Base-by-base conservation (phyloP, 2,888 invertebrate species). In the Archaeoteleia sp. region DNA sequence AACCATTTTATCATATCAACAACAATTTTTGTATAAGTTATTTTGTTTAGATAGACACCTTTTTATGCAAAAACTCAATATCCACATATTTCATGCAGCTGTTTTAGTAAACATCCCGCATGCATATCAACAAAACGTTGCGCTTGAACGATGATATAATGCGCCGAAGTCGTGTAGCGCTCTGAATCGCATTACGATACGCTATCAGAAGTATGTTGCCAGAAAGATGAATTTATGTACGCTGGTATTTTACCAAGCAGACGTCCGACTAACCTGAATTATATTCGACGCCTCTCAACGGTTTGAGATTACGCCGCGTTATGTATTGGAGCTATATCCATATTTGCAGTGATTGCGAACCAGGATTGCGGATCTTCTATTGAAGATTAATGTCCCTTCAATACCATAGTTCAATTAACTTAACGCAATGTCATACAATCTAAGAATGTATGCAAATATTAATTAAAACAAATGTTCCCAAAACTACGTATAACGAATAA, bases 191-290 rank as follows among this genome's bases (percentile, higher is more conserved):
- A 55, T 55, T 45, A 37, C 27, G 45, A 45, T 55, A 13, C 20
- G 45, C 46, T 57, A 45, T 57, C 46, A 37, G 55, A 46, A 39
- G 46, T 57, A 39, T 32, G 55, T 57, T 57, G 55, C 55, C 55
- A 57, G 55, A 39, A 57, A 57, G 39, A 57, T 57, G 55, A 57
- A 45, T 57, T 57, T 57, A 45, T 57, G 46, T 30, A 55, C 15
- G 46, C 39, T 57, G 39, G 45, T 46, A 57, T 57, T 57, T 57
- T 57, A 57, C 55, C 13, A 46, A 14, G 39, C 55, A 29, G 25
- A 39, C 32, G 55, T 46, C 46, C 55, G 46, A 57, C 46, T 57
- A 57, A 57, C 55, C 55, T 46, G 46, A 46, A 57, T 57, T 57
- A 46, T 39, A 46, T 46, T 39, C 46, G 39, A 53, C 34, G 40